Evolutionary conservation across 2,888 invertebrate genomes (phyloP), one percentile per base, ranked within the genome.

Genomic region (Criorhina ranunculi): DNA sequence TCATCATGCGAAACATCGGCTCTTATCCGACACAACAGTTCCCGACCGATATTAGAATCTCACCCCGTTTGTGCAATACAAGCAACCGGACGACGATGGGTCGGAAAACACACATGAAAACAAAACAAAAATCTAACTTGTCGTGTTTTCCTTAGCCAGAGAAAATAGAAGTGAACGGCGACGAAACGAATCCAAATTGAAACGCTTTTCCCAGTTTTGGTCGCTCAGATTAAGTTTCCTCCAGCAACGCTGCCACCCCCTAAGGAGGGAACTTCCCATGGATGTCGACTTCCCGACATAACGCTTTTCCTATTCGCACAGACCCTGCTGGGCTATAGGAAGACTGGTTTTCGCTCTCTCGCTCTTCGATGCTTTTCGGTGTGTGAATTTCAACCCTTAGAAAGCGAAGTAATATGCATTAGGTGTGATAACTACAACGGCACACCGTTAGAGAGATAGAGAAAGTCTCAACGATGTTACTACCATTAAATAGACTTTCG

Each of bases 141-240:
- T 64, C 29, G 40, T 60, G 70, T 55, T 80, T 85, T 80, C 70
- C 53, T 85, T 76, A 59, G 64, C 40, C 70, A 49, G 76, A 76
- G 85, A 62, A 80, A 80, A 70, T 53, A 85, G 66, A 70, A 85
- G 76, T 85, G 85, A 85, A 69, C 75, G 66, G 55, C 80, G 33
- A 72, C 72, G 77, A 77, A 83, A 80, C 85, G 80, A 76, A 80
- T 76, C 80, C 80, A 85, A 85, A 85, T 85, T 80, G 85, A 80
- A 85, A 85, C 85, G 79, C 80, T 85, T 69, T 85, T 85, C 51
- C 79, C 85, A 70, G 75, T 69, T 80, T 85, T 66, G 80, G 85
- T 80, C 59, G 55, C 70, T 76, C 76, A 67, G 85, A 80, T 80
- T 85, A 80, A 80, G 57, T 70, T 85, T 76, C 70, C 75, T 85